These are phyloP conservation scores for Zaprionus davidi DNA, from an alignment of 1,140 invertebrate genomes.

Conservation along the genomic window DNA sequence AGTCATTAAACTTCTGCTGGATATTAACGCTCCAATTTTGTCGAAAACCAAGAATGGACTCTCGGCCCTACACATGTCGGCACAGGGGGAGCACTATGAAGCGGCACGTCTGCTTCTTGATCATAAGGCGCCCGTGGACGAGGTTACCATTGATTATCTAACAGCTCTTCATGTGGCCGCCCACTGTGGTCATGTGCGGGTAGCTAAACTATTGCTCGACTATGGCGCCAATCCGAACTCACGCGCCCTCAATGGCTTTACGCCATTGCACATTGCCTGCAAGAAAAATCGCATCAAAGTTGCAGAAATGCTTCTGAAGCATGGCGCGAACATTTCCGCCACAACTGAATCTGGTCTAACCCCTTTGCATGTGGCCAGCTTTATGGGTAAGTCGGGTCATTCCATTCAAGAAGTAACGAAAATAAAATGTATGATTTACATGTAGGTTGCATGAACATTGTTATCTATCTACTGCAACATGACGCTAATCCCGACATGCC, in stretches of 20 bases:
- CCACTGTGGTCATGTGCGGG: slow-evolving; percentile 95
- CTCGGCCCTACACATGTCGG: slow-evolving; percentile 96
- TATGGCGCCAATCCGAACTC: slow-evolving; percentile 98
- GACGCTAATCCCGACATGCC: slow-evolving; percentile 97
- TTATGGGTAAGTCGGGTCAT: slow-evolving; percentile 90
- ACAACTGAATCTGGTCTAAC: slow-evolving; percentile 94
- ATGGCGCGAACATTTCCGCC: slow-evolving; percentile 93
- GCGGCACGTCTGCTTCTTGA: slow-evolving; percentile 95
- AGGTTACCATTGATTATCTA: slow-evolving; percentile 98
- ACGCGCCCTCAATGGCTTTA: slow-evolving; percentile 98
- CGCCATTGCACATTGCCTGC: slow-evolving; percentile 98
- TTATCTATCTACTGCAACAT: slow-evolving; percentile 97
- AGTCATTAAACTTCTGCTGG: slow-evolving; percentile 96
- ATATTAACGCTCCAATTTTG: slow-evolving; percentile 96
- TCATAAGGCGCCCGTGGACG: slow-evolving; percentile 97
- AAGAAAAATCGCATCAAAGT: slow-evolving; percentile 99
- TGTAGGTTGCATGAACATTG: slow-evolving; percentile 98
- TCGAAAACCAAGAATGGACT: slow-evolving; percentile 99
- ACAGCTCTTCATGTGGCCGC: slow-evolving; percentile 99
- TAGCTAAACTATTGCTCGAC: slow-evolving; percentile 96
- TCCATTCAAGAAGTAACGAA: background rate
- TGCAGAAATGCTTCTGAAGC: slow-evolving; percentile 96
- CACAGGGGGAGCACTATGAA: slow-evolving; percentile 98
- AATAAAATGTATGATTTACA: background rate
- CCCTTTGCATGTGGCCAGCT: slow-evolving; percentile 98